Percentiles rank a stretch among this genome's conserved stretches.
Evolutionary conservation across 2,888 invertebrate genomes (phyloP).

Genomic region (Lagria hirta): DNA sequence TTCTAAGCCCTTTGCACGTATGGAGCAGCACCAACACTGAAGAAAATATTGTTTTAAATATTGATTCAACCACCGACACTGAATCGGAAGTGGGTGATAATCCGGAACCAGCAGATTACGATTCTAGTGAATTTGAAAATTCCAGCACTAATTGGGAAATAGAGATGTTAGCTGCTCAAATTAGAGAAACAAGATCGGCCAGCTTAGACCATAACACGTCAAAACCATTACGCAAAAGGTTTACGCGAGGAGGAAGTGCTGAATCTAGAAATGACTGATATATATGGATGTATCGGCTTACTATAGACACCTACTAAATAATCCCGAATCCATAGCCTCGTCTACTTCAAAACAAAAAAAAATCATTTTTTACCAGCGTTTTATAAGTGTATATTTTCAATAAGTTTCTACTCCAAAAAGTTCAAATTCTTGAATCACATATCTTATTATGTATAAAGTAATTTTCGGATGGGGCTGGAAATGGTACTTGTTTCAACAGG

Average conservation of each 20-base stretch:
- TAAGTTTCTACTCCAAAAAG: conserved; percentile 1
- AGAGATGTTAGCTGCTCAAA: conserved; percentile 51
- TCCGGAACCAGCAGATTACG: conserved; percentile 46
- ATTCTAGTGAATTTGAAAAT: conserved; percentile 48
- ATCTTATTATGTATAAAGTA: conserved; percentile 6
- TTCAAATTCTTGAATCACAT: conserved; percentile 14
- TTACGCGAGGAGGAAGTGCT: conserved; percentile 46
- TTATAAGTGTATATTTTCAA: conserved; percentile 5
- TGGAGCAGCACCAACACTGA: conserved; percentile 33
- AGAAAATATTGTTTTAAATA: conserved; percentile 42
- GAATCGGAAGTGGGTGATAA: conserved; percentile 47
- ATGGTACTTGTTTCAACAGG: neutral
- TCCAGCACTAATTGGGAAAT: conserved; percentile 52
- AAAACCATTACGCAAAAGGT: conserved; percentile 40
- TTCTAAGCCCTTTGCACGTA: conserved; percentile 40
- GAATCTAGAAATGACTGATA: conserved; percentile 45
- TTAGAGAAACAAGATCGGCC: conserved; percentile 48
- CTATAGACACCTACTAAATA: conserved; percentile 6
- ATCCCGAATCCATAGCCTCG: conserved; percentile 11
- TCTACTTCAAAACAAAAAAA: no score
- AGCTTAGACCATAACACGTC: conserved; percentile 49
- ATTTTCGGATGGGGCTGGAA: neutral
- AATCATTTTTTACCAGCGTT: conserved; percentile 10
- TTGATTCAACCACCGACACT: conserved; percentile 50
- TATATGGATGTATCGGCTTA: conserved; percentile 12